phyloP scores from a whole-genome alignment of 1,140 invertebrate species.

The Ceratosolen fusciceps region DNA sequence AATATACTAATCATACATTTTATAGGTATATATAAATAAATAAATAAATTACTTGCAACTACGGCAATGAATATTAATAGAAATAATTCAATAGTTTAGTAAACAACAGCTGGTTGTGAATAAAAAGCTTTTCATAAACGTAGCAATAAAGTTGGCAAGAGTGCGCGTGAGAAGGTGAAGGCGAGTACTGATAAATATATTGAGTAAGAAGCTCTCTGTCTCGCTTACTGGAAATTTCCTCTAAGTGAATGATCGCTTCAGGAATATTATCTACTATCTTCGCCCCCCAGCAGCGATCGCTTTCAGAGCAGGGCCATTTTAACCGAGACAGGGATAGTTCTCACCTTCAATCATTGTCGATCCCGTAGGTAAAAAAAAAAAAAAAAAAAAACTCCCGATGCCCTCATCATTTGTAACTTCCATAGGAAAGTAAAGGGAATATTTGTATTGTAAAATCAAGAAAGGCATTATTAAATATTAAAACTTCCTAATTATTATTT shows the following conservation, averaged over 20 bases:
- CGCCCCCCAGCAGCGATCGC: neutral
- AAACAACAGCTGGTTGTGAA: too few relatives aligned
- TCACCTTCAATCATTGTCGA: neutral
- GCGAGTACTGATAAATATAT: neutral
- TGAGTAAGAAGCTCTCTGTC: neutral
- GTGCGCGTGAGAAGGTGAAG: neutral
- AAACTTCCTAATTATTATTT: too few relatives aligned
- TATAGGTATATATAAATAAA: too few relatives aligned
- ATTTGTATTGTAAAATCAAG: neutral
- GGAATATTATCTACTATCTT: neutral
- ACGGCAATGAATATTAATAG: too few relatives aligned
- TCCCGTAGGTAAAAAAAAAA: neutral
- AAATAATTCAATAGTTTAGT: too few relatives aligned
- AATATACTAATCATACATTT: too few relatives aligned
- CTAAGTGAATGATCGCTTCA: neutral
- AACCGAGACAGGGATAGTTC: neutral
- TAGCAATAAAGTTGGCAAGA: neutral
- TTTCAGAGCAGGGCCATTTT: neutral
- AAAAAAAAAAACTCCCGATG: neutral
- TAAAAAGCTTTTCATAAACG: too few relatives aligned
- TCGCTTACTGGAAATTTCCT: neutral
- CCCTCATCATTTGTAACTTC: too few relatives aligned
- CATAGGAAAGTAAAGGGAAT: neutral
- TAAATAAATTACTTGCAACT: too few relatives aligned
- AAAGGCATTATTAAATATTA: neutral